A percentile compares a stretch with the other conserved stretches of the same genome.
Evolutionary conservation across 53 echinoderm and acorn worm species (phyloP).

Genomic region (Stichopus horrens): DNA sequence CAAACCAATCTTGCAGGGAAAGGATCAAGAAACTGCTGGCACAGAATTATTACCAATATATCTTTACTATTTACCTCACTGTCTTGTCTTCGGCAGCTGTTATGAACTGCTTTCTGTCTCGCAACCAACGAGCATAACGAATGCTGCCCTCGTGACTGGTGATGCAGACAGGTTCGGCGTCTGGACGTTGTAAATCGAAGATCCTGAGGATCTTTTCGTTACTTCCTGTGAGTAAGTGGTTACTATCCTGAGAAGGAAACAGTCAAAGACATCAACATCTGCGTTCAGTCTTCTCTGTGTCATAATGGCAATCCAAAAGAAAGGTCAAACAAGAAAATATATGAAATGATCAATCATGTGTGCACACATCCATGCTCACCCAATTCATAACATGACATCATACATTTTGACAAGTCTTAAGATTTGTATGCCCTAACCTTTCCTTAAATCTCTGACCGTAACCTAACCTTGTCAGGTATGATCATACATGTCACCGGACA

Average conservation of each 20-base stretch:
- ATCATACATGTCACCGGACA: too few species aligned
- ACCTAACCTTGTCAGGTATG: too few species aligned
- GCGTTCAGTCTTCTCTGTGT: too few species aligned
- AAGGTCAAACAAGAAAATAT: too few species aligned
- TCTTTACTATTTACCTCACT: constrained; percentile 59
- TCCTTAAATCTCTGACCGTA: too few species aligned
- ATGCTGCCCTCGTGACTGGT: constrained; percentile 71
- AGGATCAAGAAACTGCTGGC: neutral
- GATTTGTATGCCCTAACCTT: too few species aligned
- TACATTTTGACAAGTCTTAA: too few species aligned
- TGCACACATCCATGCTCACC: too few species aligned
- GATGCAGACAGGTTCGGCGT: constrained; percentile 66
- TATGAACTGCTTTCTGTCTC: constrained; percentile 63
- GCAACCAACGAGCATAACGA: constrained; percentile 69
- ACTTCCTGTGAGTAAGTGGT: constrained; percentile 83
- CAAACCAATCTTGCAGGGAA: neutral
- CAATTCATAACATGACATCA: too few species aligned
- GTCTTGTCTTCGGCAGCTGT: constrained; percentile 93
- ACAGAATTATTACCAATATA: neutral
- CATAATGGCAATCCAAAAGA: too few species aligned
- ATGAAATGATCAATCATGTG: too few species aligned
- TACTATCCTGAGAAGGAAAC: constrained; percentile 57
- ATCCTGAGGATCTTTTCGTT: constrained; percentile 90
- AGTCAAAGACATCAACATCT: neutral
- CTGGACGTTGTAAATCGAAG: constrained; percentile 76